phyloP scores from a whole-genome alignment of 2,888 invertebrate species.

The Gandaritis pyraliata region DNA sequence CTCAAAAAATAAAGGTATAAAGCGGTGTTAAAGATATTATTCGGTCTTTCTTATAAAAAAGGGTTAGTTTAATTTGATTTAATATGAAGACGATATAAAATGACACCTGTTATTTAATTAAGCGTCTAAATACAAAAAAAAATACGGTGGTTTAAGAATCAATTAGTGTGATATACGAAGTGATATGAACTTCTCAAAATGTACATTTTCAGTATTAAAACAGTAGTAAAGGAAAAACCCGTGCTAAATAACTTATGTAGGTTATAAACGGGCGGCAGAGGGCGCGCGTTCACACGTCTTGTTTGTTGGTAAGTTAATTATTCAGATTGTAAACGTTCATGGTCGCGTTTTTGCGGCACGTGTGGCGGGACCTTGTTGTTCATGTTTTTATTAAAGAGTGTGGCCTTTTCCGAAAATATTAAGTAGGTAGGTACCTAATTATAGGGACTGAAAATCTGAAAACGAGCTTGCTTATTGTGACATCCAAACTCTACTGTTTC shows the following conservation, averaged over 20 bases:
- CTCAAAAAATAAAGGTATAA: too few relatives aligned
- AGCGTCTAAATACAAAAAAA: too few relatives aligned
- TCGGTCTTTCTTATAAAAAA: too few relatives aligned
- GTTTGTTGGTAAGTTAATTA: conserved; percentile 66
- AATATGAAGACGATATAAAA: neutral
- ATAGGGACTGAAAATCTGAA: too few relatives aligned
- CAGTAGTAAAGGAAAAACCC: conserved; percentile 10
- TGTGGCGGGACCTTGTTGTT: conserved; percentile 40
- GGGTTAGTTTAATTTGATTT: too few relatives aligned
- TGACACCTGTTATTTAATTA: neutral
- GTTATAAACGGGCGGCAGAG: conserved; percentile 49
- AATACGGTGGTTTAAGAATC: too few relatives aligned
- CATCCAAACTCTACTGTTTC: too few relatives aligned
- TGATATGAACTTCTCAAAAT: neutral
- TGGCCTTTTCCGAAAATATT: too few relatives aligned
- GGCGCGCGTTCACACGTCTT: conserved; percentile 66
- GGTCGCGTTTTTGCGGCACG: conserved; percentile 60
- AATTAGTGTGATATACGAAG: too few relatives aligned
- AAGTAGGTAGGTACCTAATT: too few relatives aligned
- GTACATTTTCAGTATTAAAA: neutral
- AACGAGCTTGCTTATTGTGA: too few relatives aligned
- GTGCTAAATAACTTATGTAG: conserved; percentile 42
- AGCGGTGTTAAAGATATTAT: too few relatives aligned
- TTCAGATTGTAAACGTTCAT: conserved; percentile 63
- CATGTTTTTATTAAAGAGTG: neutral